These are phyloP conservation scores for Prosopocoilus inquinatus DNA, from an alignment of 2,888 invertebrate species.

Conservation along the genomic window DNA sequence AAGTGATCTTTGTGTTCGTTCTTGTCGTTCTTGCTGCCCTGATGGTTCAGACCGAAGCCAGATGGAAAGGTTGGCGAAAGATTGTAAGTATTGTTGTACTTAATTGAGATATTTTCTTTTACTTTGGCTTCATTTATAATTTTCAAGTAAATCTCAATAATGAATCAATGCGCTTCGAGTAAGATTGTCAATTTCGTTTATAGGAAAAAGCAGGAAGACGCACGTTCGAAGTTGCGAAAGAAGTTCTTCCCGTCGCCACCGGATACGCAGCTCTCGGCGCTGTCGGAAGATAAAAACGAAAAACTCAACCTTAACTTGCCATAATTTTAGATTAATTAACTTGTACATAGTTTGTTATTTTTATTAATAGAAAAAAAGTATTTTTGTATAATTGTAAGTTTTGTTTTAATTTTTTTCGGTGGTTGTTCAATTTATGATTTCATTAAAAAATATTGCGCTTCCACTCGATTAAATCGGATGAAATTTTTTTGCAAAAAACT, in stretches of 20 bases:
- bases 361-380: too few relatives aligned
- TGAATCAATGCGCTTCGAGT: constrained; percentile 2
- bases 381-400: background rate
- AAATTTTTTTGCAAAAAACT: too few relatives aligned
- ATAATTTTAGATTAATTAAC: too few relatives aligned
- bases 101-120: too few relatives aligned
- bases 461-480: too few relatives aligned
- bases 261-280: too few relatives aligned
- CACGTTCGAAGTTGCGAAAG: constrained; percentile 26
- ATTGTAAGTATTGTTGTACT: constrained; percentile 26
- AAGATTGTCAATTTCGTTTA: constrained; percentile 6
- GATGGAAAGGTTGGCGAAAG: constrained; percentile 29
- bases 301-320: too few relatives aligned
- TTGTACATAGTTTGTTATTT: too few relatives aligned
- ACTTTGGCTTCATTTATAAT: background rate
- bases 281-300: too few relatives aligned
- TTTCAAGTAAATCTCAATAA: background rate
- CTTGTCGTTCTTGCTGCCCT: constrained; percentile 25
- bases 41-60: constrained; percentile 22
- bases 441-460: too few relatives aligned
- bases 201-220: constrained; percentile 27
- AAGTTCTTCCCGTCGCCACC: constrained; percentile 24
- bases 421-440: too few relatives aligned
- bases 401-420: too few relatives aligned
- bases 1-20: constrained; percentile 23